Evolutionary conservation across 2,888 invertebrate species (phyloP), one percentile per base, ranked within the genome.

Genomic region (Leptinotarsa juncta): DNA sequence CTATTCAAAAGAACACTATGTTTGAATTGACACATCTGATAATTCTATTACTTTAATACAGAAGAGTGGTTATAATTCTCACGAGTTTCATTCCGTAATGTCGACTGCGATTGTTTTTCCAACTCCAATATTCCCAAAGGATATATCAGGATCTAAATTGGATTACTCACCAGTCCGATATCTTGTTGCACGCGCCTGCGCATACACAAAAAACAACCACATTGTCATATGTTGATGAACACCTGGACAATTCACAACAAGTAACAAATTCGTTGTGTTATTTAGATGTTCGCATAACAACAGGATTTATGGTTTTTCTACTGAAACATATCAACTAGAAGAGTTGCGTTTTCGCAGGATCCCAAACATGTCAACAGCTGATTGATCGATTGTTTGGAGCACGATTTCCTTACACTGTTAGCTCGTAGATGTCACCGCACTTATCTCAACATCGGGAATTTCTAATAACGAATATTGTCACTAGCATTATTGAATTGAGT

Each of bases 91-190:
- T 12, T 42, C 42, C 3, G 0, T 42, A 42, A 42, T 53, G 18
- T 53, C 18, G 26, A 60, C 60, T 23, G 26, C 18, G 20, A 12
- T 26, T 5, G 23, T 23, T 23, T n/a, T 4, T 53, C 12, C 12
- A 4, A 18, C 42, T 42, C 7, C 32, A 50, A 26, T 20, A 26
- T 49, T 15, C 48, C 57, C 32, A 7, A 16, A 57, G 42, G 65
- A 73, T 66, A 12, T 67, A 69, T 65, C 50, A 20, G 12, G 18
- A 55, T 69, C 20, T 23, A 42, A 49, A 32, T 32, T 57, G 48
- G 57, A 69, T 81, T 83, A 86, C 86, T 78, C 85, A 86, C 85
- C 86, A 85, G 81, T 82, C 83, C 84, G 83, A 83, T 82, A 79
- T 75, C 75, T 62, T 83, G 83, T 81, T 81, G 81, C 60, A 50